Base-by-base conservation (phyloP, 2,888 invertebrate species). In the Volucella zonaria region DNA sequence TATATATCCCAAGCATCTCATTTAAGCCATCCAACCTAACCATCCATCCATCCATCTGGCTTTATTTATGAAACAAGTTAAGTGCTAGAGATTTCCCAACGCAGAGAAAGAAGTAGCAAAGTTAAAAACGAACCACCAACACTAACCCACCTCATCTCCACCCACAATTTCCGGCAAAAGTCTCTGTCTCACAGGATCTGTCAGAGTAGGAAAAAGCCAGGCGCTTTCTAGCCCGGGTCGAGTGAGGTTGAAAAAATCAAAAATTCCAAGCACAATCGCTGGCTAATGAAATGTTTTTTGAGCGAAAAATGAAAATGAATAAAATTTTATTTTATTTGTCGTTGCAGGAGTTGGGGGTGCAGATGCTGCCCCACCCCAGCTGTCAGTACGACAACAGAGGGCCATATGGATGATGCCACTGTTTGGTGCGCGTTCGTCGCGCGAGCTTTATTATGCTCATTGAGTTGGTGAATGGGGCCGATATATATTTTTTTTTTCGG, bases 281-380 rank as follows among this genome's bases (percentile, higher is more conserved):
- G 81, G 81, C 85, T 85, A 85, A 85, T 85, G 85, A 85, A 85
- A 85, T 85, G 85, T 85, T 85, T 31, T 31, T 85, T 85, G 81
- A 80, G 85, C 85, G 85, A 85, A 85, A 85, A 85, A 85, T 85
- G 85, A 81, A 85, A 85, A 85, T 85, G 85, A 85, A 85, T 85
- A 85, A 85, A 85, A 85, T 85, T 85, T 85, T 85, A 85, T 85
- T 85, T 85, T 85, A 85, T 85, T 81, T 85, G 85, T 85, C 85
- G 73, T 59, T 54, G 31, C 59, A 43, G n/a, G 68, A 76, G 66
- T 15, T 31, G 67, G 51, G 58, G 14, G 15, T 42, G 42, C 18
- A 51, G 14, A 9, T 12, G 47, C 56, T 23, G 58, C 54, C 18
- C 51, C 10, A 58, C 8, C 49, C 23, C 38, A 18, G 14, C 12